A percentile compares a stretch with the other conserved stretches of the same genome.
phyloP scores from a whole-genome alignment of 2,797 vertebrate species.

The Silurus aristotelis region DNA sequence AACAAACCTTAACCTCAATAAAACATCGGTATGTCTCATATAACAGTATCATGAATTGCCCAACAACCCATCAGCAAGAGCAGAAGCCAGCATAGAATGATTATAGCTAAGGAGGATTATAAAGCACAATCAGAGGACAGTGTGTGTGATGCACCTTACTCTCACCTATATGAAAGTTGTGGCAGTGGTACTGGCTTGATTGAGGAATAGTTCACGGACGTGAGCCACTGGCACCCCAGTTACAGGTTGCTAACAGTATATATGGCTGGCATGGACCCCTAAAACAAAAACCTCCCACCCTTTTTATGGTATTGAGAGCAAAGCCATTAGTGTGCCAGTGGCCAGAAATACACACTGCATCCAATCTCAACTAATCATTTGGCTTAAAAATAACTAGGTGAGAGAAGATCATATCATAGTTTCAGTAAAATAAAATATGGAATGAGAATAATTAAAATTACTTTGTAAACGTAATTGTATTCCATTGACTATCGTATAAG shows the following conservation, averaged over 20 bases:
- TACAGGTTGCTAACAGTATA: conserved; percentile 35
- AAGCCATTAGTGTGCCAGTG: conserved; percentile 45
- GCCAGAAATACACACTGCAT: conserved; percentile 50
- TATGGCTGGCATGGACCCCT: conserved; percentile 50
- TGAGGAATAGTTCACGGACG: conserved; percentile 38
- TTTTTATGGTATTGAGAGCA: conserved; percentile 57
- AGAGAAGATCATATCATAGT: conserved; percentile 43
- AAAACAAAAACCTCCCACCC: conserved; percentile 39
- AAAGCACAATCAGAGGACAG: background rate
- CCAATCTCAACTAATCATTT: conserved; percentile 41
- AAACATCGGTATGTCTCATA: background rate
- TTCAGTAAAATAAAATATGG: conserved; percentile 35
- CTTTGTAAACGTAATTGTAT: background rate
- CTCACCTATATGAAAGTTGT: conserved; percentile 50
- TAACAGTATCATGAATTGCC: background rate
- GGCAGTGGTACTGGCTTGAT: conserved; percentile 42
- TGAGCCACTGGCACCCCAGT: conserved; percentile 38
- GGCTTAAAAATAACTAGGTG: conserved; percentile 50
- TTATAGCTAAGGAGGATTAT: background rate
- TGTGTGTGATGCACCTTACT: background rate
- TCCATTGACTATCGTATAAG: background rate
- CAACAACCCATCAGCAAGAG: conserved; percentile 8
- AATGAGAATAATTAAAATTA: background rate
- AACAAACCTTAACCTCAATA: background rate
- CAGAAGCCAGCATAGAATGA: background rate